Percentiles rank a stretch among this genome's conserved stretches.
Conservation (phyloP, 1,140 invertebrate genomes). For the Nebria ingens region DNA sequence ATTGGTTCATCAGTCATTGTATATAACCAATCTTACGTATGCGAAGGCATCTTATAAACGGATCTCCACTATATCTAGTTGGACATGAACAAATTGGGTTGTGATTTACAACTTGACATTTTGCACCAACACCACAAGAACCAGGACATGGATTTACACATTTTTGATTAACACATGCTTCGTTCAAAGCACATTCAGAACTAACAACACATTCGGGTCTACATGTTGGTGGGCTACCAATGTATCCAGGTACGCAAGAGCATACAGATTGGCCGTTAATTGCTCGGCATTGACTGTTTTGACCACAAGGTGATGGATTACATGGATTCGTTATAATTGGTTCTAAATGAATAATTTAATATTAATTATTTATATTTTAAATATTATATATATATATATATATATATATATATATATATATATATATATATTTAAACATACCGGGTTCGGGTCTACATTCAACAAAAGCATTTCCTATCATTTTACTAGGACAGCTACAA, state of each 20-base stretch:
- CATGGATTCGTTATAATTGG: constrained; percentile 43
- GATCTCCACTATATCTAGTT: constrained; percentile 47
- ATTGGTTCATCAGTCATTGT: background rate
- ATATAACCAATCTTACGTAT: constrained; percentile 18
- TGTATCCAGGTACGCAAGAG: constrained; percentile 47
- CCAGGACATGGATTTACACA: constrained; percentile 55
- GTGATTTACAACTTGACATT: constrained; percentile 50
- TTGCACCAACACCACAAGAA: constrained; percentile 48
- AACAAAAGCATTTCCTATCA: constrained; percentile 51
- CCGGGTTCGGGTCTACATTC: constrained; percentile 43
- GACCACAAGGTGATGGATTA: constrained; percentile 49
- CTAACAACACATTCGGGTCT: constrained; percentile 51
- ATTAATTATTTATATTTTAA: constrained; percentile 12
- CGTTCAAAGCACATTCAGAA: constrained; percentile 49
- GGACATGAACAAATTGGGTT: constrained; percentile 50
- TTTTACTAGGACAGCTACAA: constrained; percentile 52
- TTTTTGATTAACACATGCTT: constrained; percentile 50
- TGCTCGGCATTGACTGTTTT: constrained; percentile 50
- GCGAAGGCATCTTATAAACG: constrained; percentile 43
- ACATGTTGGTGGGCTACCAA: constrained; percentile 52
- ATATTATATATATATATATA: constrained; percentile 11
- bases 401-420: too few species aligned
- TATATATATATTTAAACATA: constrained; percentile 28
- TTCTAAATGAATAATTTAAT: constrained; percentile 30
- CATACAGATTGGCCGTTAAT: constrained; percentile 45